Evolutionary conservation across 2,113 vertebrate genomes (phyloP), one percentile per base, ranked within the genome.

Genomic region (Ceyx cyanopectus): DNA sequence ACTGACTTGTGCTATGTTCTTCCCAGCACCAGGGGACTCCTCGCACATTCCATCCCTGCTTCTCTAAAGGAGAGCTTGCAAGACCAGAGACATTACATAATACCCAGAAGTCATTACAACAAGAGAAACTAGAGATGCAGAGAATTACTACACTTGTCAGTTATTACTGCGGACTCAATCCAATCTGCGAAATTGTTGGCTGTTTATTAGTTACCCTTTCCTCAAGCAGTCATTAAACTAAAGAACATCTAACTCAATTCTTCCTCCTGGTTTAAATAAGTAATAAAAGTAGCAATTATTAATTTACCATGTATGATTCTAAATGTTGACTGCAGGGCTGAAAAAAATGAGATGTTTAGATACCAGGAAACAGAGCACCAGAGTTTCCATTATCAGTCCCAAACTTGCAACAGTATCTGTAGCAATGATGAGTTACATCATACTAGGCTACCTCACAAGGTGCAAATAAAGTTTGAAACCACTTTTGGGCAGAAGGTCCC

Each of bases 1-100:
- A 0, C 19, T 41, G 37, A 10, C 30, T 10, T 4, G 37, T 0
- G 1, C 16, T 2, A 0, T 30, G 22, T 41, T 32, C 22, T 5
- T 22, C 13, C 7, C 34, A 60, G 30, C 13, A 4, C 15, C 54
- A 10, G 7, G 3, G 19, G 14, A 6, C 32, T n/a, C 22, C 46
- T 63, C 16, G 4, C 29, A 7, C 3, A 0, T 26, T 14, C 22
- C 22, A 1, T 8, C 17, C 14, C 11, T 34, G 24, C 30, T 26
- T n/a, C n/a, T 13, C 17, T 51, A 6, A 51, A 32, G 29, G 43
- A 50, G 40, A 67, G 32, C 56, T 34, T 34, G 40, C n/a, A 16
- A 16, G 23, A 11, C 5, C 15, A 22, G 40, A 70, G 22, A 13
- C 5, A 0, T 19, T 12, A 15, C 8, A 0, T 9, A 12, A 3